phyloP scores from a whole-genome alignment of 2,113 vertebrate species.

The Paratilapia polleni region DNA sequence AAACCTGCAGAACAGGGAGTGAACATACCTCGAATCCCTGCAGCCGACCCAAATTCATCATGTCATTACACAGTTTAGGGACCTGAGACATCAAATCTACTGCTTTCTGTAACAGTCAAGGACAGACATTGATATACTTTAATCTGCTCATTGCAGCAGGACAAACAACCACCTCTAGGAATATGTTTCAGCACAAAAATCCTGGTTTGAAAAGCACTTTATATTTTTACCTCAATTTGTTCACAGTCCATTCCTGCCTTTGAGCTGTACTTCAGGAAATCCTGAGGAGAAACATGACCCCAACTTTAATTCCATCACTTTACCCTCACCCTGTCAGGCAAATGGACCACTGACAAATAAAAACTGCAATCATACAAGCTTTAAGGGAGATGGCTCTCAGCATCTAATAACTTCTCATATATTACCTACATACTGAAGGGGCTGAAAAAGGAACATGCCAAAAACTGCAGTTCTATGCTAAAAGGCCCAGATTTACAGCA shows the following conservation, averaged over 20 bases:
- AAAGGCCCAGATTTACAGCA: too few species aligned
- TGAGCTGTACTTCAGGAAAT: slow-evolving; percentile 92
- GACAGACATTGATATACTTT: not conserved
- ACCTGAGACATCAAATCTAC: slow-evolving; percentile 98
- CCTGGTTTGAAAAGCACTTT: accelerated
- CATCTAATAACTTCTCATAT: too few species aligned
- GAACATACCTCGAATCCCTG: slow-evolving; percentile 93
- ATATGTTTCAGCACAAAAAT: not conserved
- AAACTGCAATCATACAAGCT: too few species aligned
- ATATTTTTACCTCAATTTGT: slow-evolving; percentile 87
- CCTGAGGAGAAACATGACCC: slow-evolving; percentile 75
- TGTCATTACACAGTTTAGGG: slow-evolving; percentile 98
- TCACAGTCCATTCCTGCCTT: slow-evolving; percentile 95
- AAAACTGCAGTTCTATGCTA: too few species aligned
- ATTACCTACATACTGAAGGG: too few species aligned
- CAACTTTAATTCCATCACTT: not conserved
- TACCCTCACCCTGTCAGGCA: not conserved
- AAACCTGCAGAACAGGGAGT: not conserved
- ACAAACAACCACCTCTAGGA: not conserved
- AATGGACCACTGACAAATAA: too few species aligned
- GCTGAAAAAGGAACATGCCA: too few species aligned
- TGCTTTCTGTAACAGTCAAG: slow-evolving; percentile 80
- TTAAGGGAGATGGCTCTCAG: too few species aligned
- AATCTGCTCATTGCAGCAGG: not conserved
- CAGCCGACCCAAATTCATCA: slow-evolving; percentile 98